phyloP scores from a whole-genome alignment of 1,140 invertebrate species.

The Hylaeus volcanicus region DNA sequence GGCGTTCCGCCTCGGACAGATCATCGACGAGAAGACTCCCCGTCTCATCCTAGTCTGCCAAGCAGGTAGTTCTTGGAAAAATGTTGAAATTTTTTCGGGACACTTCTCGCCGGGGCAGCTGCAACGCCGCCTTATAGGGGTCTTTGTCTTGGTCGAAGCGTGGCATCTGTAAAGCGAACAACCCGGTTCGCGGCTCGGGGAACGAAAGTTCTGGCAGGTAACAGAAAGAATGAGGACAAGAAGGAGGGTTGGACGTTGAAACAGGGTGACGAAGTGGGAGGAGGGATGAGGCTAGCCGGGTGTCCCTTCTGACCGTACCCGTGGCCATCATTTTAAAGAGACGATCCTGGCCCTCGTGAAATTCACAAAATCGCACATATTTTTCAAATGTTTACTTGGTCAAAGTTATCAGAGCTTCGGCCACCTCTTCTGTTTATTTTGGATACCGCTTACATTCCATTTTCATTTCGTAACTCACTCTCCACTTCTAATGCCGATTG shows the following conservation, averaged over 20 bases:
- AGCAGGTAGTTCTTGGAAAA: constrained; percentile 44
- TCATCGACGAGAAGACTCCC: neutral
- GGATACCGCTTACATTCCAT: too few species aligned
- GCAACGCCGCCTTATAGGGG: neutral
- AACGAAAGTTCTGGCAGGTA: constrained; percentile 15
- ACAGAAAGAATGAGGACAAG: constrained; percentile 4
- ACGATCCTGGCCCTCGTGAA: constrained; percentile 1
- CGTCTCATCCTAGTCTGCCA: constrained; percentile 29
- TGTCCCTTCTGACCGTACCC: constrained; percentile 5
- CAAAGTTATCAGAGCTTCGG: too few species aligned
- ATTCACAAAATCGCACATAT: neutral
- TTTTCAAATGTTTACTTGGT: too few species aligned
- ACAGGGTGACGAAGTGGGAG: neutral
- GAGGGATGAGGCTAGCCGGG: constrained; percentile 15
- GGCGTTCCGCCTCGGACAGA: neutral
- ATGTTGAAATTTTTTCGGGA: constrained; percentile 10
- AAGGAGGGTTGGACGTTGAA: neutral
- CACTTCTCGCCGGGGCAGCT: neutral
- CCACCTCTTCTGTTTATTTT: too few species aligned
- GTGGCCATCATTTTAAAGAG: constrained; percentile 44
- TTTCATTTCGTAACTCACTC: too few species aligned
- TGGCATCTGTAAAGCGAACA: constrained; percentile 33
- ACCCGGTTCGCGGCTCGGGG: neutral
- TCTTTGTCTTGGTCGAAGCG: constrained; percentile 30
- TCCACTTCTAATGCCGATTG: neutral